Base-by-base conservation (phyloP, 2,797 vertebrate species). In the Chelidonichthys spinosus region DNA sequence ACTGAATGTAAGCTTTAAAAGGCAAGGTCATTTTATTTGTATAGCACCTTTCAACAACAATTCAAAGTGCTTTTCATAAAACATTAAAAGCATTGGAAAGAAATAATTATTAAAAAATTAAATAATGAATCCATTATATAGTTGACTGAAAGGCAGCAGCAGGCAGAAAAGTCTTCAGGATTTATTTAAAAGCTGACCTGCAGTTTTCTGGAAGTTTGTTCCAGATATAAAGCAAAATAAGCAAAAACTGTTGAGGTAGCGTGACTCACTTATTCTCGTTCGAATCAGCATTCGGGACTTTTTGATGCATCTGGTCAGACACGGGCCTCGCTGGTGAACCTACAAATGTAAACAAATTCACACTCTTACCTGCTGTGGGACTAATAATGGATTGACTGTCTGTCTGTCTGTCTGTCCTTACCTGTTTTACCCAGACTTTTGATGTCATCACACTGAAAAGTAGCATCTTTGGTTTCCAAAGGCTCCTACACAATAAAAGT, bases 221-320 rank as follows among this genome's bases (percentile, higher is more conserved):
- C 25, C 25, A 25, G 25, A 25, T 25, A 25, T 25, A 9, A 11
- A 5, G 6, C 25, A 70, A 52, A 47, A 5, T 14, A 11, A 15
- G 35, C 3, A 25, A 25, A 59, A 69, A 18, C 14, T 10, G 44
- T n/a, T 44, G 25, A 25, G 25, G 47, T 17, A 14, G 6, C 2
- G 0, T 1, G 18, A 85, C 84, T 73, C 54, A 89, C 87, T 39
- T 61, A 55, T 83, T 46, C 7, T 17, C 61, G 47, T 62, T 69
- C 0, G 50, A 36, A 35, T 77, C 46, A 4, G 10, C 32, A 32
- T 44, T 71, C 5, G 8, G 11, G 32, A 44, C 10, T 5, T 55
- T 53, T 42, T 66, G 53, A 7, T 46, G 44, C 18, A 8, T 58
- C 43, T 60, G 58, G 18, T 40, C 11, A 7, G 13, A 53, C 13